Percentiles rank a stretch among this genome's conserved stretches.
These are phyloP conservation scores for Podarcis siculus DNA, from an alignment of 2,797 vertebrate genomes.

Conservation along the genomic window DNA sequence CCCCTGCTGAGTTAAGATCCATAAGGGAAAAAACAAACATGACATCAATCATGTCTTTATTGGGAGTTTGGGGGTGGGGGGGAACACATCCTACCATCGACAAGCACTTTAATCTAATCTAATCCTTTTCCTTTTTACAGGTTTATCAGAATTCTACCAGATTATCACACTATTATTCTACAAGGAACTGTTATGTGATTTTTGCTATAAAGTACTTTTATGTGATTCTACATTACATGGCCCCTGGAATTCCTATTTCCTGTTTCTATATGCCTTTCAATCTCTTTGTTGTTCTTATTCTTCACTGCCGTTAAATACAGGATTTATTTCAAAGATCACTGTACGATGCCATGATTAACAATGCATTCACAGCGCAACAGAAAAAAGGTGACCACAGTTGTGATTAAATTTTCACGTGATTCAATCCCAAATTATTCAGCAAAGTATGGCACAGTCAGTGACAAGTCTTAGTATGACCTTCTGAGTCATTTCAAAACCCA, in stretches of 20 bases:
- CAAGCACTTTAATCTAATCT: constrained; percentile 4
- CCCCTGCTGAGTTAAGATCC: background rate
- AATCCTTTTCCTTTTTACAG: constrained; percentile 27
- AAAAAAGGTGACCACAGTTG: background rate
- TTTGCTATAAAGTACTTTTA: background rate
- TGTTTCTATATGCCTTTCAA: background rate
- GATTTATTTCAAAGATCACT: background rate
- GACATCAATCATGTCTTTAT: background rate
- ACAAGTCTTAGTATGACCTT: background rate
- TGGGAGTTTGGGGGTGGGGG: background rate
- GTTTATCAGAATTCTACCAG: constrained; percentile 8
- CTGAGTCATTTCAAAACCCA: background rate
- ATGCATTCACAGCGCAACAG: background rate
- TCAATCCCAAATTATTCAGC: background rate
- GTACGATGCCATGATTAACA: background rate
- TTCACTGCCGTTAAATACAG: background rate
- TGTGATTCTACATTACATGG: background rate
- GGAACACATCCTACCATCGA: background rate
- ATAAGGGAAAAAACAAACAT: background rate
- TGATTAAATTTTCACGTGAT: background rate
- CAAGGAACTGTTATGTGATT: background rate
- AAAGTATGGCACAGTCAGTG: background rate
- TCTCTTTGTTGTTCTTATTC: background rate
- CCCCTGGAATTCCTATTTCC: background rate
- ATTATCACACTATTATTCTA: background rate